Evolutionary conservation across 1,140 invertebrate species (phyloP).

Genomic region (Meloidogyne hapla): DNA sequence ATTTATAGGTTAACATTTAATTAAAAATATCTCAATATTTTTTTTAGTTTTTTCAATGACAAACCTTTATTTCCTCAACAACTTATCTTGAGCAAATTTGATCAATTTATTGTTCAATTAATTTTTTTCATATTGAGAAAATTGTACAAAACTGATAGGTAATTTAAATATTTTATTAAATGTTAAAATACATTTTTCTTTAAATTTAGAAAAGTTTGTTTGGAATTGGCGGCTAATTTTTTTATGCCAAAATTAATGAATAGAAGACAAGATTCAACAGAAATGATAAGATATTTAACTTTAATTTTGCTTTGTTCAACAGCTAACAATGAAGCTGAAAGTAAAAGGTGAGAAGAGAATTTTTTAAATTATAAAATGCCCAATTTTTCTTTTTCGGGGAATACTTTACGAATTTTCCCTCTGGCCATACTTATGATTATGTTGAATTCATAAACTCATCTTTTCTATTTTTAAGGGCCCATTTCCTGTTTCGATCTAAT

Average conservation of each 20-base stretch:
- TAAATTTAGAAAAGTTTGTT: conserved; percentile 10
- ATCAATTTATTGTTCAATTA: conserved; percentile 20
- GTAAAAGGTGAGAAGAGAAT: not conserved
- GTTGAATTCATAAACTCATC: too few relatives aligned
- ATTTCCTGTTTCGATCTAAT: not conserved
- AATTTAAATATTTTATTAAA: not conserved
- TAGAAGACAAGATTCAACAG: not conserved
- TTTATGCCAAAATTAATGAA: conserved; percentile 19
- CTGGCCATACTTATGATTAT: too few relatives aligned
- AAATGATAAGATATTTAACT: conserved; percentile 12
- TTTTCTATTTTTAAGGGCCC: not conserved
- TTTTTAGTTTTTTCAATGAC: not conserved
- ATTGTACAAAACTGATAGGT: not conserved
- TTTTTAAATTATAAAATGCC: not conserved
- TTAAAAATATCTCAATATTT: too few relatives aligned
- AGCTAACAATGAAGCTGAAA: not conserved
- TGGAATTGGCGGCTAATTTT: conserved; percentile 18
- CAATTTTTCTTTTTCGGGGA: not conserved
- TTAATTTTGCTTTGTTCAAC: conserved; percentile 22
- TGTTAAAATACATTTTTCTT: not conserved
- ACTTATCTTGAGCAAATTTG: conserved; percentile 2
- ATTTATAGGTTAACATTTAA: not conserved
- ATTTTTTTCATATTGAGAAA: conserved; percentile 6
- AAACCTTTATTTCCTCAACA: not conserved
- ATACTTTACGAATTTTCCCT: too few relatives aligned